A percentile compares a stretch with the other conserved stretches of the same genome.
Evolutionary conservation across 2,113 vertebrate genomes (phyloP).

Genomic region (Naja naja): DNA sequence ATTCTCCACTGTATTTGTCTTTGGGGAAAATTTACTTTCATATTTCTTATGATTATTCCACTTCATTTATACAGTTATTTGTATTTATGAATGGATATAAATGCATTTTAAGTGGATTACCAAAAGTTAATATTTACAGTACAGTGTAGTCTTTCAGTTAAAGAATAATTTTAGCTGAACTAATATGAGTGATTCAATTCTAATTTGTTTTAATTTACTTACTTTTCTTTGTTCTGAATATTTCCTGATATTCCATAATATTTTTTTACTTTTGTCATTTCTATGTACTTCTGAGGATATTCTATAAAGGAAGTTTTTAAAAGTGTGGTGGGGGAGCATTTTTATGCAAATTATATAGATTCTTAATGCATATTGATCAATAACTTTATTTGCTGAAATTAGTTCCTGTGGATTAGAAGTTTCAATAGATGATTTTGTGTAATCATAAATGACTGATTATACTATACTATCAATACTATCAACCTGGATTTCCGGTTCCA

Average conservation of each 20-base stretch:
- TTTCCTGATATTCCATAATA: neutral
- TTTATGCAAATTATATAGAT: neutral
- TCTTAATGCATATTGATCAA: neutral
- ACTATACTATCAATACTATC: neutral
- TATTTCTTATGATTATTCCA: slow-evolving; percentile 1
- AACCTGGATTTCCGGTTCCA: too few species aligned
- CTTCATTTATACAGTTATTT: neutral
- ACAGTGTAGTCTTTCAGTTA: neutral
- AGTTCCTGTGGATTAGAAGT: neutral
- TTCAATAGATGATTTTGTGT: neutral
- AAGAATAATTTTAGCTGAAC: neutral
- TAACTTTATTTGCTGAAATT: neutral
- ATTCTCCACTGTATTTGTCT: slow-evolving; percentile 41
- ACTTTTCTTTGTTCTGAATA: neutral
- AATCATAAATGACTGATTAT: neutral
- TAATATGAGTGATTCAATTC: neutral
- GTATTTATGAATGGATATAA: neutral
- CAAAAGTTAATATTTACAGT: neutral
- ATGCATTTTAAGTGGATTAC: neutral
- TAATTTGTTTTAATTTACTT: neutral
- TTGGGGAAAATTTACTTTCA: slow-evolving; percentile 13
- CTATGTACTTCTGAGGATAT: neutral
- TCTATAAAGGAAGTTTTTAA: neutral
- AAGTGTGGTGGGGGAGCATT: neutral
- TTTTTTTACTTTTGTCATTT: neutral